Evolutionary conservation across 2,113 vertebrate species (phyloP).

Genomic region (Todiramphus saurophagus): DNA sequence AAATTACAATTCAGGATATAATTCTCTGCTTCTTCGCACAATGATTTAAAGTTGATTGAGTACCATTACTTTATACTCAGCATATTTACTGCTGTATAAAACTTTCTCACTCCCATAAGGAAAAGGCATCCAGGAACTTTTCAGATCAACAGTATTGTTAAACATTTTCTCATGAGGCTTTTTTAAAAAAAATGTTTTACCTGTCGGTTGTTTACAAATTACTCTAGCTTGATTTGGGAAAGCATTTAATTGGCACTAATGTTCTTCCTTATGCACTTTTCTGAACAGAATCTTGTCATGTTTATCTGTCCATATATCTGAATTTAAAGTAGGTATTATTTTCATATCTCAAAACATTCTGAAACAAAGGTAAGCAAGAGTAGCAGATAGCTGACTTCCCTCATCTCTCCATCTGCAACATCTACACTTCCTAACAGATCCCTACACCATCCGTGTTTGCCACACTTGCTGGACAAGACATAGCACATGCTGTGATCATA

Average conservation of each 20-base stretch:
- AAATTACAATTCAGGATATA: conserved; percentile 16
- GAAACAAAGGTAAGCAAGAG: neutral
- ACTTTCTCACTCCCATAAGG: neutral
- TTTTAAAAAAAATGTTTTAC: neutral
- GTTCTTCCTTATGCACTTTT: neutral
- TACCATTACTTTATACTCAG: conserved; percentile 19
- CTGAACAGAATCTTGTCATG: neutral
- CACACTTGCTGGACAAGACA: neutral
- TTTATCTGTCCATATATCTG: neutral
- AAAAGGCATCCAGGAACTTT: neutral
- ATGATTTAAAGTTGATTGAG: conserved; percentile 5
- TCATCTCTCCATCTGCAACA: neutral
- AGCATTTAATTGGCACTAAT: neutral
- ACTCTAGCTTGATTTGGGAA: neutral
- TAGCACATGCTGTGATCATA: neutral
- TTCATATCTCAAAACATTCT: neutral
- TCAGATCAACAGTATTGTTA: neutral
- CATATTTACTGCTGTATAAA: conserved; percentile 16
- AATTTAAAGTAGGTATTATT: neutral
- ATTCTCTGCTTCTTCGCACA: neutral
- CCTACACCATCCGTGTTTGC: neutral
- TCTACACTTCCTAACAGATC: neutral
- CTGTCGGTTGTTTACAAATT: neutral
- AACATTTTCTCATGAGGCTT: neutral
- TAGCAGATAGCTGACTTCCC: neutral